Evolutionary conservation across 2,113 vertebrate species (phyloP).

Genomic region (Osmerus eperlanus): DNA sequence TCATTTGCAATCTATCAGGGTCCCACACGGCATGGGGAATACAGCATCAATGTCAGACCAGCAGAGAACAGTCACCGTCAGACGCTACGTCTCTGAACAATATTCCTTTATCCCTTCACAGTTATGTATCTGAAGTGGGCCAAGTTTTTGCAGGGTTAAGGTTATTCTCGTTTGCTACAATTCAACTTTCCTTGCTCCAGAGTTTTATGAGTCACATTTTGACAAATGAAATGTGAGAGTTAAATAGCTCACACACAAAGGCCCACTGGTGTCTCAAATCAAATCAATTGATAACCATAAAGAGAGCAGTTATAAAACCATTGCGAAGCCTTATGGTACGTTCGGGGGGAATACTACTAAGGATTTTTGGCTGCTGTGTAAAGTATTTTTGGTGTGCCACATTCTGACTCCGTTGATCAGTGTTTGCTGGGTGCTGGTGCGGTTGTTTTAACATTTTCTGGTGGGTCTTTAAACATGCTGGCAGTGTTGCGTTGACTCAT

Average conservation of each 20-base stretch:
- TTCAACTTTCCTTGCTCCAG: conserved; percentile 20
- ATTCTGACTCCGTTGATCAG: conserved; percentile 42
- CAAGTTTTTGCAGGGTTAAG: conserved; percentile 25
- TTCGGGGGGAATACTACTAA: conserved; percentile 38
- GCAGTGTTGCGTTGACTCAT: conserved; percentile 41
- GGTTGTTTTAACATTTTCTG: conserved; percentile 47
- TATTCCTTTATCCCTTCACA: conserved; percentile 34
- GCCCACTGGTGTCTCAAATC: conserved; percentile 22
- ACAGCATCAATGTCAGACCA: conserved; percentile 15
- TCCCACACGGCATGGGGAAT: conserved; percentile 27
- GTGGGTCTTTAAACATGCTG: conserved; percentile 46
- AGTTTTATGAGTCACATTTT: conserved; percentile 45
- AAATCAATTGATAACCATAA: conserved; percentile 57
- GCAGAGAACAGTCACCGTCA: conserved; percentile 1
- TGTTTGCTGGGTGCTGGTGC: conserved; percentile 42
- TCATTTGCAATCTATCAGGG: conserved; percentile 43
- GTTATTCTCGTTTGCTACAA: conserved; percentile 34
- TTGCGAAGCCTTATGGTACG: conserved; percentile 36
- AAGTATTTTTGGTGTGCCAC: conserved; percentile 34
- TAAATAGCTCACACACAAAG: conserved; percentile 35
- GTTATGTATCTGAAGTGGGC: conserved; percentile 26
- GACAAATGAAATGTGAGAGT: conserved; percentile 41
- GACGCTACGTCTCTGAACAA: conserved; percentile 34
- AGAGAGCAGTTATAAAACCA: conserved; percentile 47
- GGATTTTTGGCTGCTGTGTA: conserved; percentile 47